phyloP scores from a whole-genome alignment of 2,888 invertebrate genomes.

The Caradrina clavipalpis region DNA sequence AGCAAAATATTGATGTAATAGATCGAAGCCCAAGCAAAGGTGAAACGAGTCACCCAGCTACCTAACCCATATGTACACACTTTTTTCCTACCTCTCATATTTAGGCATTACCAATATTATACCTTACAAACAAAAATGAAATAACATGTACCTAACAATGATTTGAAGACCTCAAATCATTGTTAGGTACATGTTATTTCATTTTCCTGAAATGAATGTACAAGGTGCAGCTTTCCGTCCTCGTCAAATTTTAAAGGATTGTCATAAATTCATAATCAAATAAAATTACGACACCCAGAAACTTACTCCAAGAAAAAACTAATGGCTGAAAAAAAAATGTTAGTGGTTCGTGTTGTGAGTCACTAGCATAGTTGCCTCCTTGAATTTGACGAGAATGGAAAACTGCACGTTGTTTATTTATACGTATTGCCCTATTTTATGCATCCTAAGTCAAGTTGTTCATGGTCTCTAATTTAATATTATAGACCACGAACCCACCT shows the following conservation, averaged over 20 bases:
- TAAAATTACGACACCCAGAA: too few species aligned
- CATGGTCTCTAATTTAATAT: conserved; percentile 3
- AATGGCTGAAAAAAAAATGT: too few species aligned
- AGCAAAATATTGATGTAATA: conserved; percentile 49
- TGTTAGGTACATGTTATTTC: background rate
- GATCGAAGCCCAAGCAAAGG: conserved; percentile 4
- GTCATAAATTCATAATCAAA: too few species aligned
- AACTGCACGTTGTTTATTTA: too few species aligned
- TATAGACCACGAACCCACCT: conserved; percentile 1
- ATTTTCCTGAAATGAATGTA: conserved; percentile 8
- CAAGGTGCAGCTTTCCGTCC: too few species aligned
- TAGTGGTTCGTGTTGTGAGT: too few species aligned
- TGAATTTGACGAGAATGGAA: too few species aligned
- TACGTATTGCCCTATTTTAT: background rate
- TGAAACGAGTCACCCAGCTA: background rate
- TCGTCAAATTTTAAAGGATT: too few species aligned
- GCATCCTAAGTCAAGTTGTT: background rate
- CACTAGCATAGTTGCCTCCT: too few species aligned
- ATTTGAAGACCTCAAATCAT: background rate
- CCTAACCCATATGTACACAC: background rate
- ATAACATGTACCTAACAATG: too few species aligned
- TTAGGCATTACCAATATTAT: background rate
- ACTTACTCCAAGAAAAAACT: too few species aligned
- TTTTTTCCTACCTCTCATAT: background rate
- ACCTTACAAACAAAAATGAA: too few species aligned